A percentile compares a stretch with the other conserved stretches of the same genome.
Conservation (phyloP, 2,797 vertebrate species). For the Sarcoramphus papa region DNA sequence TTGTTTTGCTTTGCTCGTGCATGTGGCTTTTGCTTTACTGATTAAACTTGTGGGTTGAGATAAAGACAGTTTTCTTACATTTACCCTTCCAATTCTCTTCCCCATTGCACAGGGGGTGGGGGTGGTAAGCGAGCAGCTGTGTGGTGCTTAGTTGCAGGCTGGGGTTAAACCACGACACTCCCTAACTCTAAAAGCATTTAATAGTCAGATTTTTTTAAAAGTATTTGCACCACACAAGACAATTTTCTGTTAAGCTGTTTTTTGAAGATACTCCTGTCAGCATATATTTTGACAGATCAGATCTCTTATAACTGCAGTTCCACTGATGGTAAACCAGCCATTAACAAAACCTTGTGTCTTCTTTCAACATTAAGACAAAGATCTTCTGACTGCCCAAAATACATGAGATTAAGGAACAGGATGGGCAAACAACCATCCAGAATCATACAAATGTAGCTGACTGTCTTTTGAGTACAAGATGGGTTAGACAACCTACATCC, state of each 20-base stretch:
- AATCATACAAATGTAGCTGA: neutral
- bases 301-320: neutral
- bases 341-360: neutral
- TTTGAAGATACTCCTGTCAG: neutral
- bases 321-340: neutral
- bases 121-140: too few species aligned
- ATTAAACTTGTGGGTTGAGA: too few species aligned
- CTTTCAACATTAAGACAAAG: neutral
- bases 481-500: neutral
- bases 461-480: neutral
- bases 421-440: neutral
- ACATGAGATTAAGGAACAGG: neutral
- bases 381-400: neutral
- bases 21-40: too few species aligned
- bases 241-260: neutral
- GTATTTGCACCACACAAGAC: neutral
- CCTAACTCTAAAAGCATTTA: neutral
- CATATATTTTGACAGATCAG: neutral
- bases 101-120: too few species aligned
- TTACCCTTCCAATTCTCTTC: too few species aligned
- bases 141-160: too few species aligned
- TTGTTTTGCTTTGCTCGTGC: too few species aligned
- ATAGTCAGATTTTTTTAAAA: neutral
- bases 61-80: too few species aligned
- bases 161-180: neutral